Evolutionary conservation across 2,797 vertebrate species (phyloP).

Genomic region (Hipposideros larvatus): DNA sequence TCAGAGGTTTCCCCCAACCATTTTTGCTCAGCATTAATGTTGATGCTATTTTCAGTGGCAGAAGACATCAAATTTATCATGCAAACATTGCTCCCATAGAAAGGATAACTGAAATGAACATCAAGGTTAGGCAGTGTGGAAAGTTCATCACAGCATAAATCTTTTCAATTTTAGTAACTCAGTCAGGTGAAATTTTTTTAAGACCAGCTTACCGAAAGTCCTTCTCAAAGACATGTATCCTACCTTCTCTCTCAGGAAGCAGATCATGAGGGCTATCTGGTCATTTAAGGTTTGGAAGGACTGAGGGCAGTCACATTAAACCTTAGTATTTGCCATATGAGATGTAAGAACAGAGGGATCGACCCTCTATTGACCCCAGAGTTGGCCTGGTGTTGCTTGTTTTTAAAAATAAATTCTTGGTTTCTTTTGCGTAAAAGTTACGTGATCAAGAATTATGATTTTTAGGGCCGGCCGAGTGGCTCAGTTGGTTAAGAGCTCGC

Average conservation of each 20-base stretch:
- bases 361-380: not conserved
- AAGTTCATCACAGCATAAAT: not conserved
- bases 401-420: not conserved
- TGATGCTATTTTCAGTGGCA: not conserved
- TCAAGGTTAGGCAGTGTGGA: not conserved
- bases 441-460: conserved; percentile 11
- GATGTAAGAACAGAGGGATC: not conserved
- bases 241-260: not conserved
- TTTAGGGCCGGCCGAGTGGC: not conserved
- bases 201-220: not conserved
- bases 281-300: not conserved
- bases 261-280: not conserved
- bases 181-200: not conserved
- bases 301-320: not conserved
- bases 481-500: no score
- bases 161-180: not conserved
- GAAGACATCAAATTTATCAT: not conserved
- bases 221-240: not conserved
- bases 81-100: not conserved
- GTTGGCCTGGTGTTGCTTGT: not conserved
- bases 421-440: not conserved
- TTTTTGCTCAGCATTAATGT: not conserved
- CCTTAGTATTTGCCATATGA: not conserved
- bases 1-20: not conserved
- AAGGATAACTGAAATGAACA: not conserved